Evolutionary conservation across 1,140 invertebrate genomes (phyloP).

Genomic region (Apis florea): DNA sequence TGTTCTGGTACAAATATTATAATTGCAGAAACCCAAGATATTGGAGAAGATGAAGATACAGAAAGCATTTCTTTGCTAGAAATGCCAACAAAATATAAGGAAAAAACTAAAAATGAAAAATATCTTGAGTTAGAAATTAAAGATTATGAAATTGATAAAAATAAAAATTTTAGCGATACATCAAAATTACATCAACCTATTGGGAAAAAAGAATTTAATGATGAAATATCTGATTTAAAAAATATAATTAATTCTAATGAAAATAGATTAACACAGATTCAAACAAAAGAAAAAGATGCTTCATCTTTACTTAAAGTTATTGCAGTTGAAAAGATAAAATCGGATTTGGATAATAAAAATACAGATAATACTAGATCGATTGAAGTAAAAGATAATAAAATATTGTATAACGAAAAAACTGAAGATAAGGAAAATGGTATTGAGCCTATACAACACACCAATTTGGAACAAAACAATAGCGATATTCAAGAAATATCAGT

Average conservation of each 20-base stretch:
- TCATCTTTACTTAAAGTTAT: neutral
- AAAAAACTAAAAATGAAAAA: neutral
- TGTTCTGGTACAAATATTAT: neutral
- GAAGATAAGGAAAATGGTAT: constrained; percentile 28
- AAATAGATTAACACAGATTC: neutral
- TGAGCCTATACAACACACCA: neutral
- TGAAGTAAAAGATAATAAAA: neutral
- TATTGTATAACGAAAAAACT: neutral
- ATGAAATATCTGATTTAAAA: neutral
- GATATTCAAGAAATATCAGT: neutral
- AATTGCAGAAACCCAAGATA: constrained; percentile 60
- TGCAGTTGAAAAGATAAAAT: constrained; percentile 5
- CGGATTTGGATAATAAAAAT: neutral
- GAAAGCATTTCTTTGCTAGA: neutral
- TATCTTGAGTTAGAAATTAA: constrained; percentile 8
- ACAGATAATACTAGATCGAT: neutral
- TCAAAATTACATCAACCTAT: neutral
- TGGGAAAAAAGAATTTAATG: neutral
- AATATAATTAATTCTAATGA: neutral
- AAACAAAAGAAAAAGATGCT: neutral
- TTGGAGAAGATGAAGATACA: neutral
- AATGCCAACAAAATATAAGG: neutral
- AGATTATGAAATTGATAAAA: constrained; percentile 33
- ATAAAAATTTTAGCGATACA: constrained; percentile 53
- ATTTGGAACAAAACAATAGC: neutral